Conservation (phyloP, 1,140 invertebrate species). For the Brachionus angularis region DNA sequence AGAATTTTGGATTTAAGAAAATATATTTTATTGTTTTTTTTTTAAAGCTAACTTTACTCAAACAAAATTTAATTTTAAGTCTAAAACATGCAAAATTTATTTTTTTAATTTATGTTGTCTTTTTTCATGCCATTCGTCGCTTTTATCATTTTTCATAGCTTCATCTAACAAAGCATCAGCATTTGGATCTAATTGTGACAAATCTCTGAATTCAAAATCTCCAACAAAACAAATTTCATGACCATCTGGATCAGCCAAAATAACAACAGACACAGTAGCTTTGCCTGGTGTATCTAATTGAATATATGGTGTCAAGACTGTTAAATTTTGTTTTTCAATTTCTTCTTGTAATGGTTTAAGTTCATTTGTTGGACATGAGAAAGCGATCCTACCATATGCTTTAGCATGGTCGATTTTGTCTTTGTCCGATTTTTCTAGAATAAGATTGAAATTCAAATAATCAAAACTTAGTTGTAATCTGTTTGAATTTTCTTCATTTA, state of each 20-base stretch:
- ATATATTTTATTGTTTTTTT: background rate
- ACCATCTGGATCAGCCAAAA: slow-evolving; percentile 89
- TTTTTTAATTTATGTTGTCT: slow-evolving; percentile 19
- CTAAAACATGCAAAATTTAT: background rate
- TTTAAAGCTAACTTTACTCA: background rate
- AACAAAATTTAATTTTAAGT: background rate
- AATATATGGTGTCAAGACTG: slow-evolving; percentile 79
- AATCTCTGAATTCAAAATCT: slow-evolving; percentile 81
- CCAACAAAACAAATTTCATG: slow-evolving; percentile 99
- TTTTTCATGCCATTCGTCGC: slow-evolving; percentile 25
- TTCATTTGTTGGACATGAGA: slow-evolving; percentile 73
- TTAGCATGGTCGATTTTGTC: slow-evolving; percentile 71
- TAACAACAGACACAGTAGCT: slow-evolving; percentile 88
- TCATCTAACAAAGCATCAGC: slow-evolving; percentile 55
- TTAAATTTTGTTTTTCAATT: slow-evolving; percentile 69
- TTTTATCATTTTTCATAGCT: slow-evolving; percentile 13
- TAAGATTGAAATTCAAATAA: background rate
- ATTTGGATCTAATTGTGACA: slow-evolving; percentile 79
- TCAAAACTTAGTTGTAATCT: background rate
- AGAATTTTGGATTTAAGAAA: background rate
- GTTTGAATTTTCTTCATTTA: background rate
- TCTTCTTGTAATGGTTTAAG: slow-evolving; percentile 70
- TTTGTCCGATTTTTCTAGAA: background rate
- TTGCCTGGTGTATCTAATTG: slow-evolving; percentile 91
- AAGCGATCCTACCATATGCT: slow-evolving; percentile 90